Evolutionary conservation across 2,797 vertebrate species (phyloP), one percentile per base, ranked within the genome.

Genomic region (Thamnophis elegans): DNA sequence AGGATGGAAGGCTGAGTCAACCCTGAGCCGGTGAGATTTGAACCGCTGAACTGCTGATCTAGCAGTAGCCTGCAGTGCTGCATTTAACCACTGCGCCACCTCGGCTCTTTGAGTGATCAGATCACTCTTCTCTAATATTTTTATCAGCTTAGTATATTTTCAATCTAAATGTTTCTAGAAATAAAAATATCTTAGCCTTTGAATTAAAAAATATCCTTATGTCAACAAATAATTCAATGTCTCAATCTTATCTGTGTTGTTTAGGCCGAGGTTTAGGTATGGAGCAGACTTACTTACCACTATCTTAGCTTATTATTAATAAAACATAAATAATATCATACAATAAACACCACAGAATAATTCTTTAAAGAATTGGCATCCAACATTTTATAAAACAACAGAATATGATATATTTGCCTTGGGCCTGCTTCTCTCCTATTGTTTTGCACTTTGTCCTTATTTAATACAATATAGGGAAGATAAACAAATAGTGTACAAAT

Each of bases 281-380:
- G 62, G 13, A 16, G 13, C n/a, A 68, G 5, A 68, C 13, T 6
- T 68, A 68, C n/a, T 68, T n/a, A 68, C n/a, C 90, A n/a, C 25
- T 0, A 36, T 28, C 25, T 4, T 0, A 0, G 20, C 22, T 62
- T 58, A 42, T 60, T 92, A 22, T 1, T 0, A 13, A 60, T 14
- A 68, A 91, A 96, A 73, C 20, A 89, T 91, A 78, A n/a, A 90
- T 32, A 0, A 51, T 0, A 5, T 0, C 26, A 1, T 85, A 55
- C 53, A 68, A 90, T 16, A 4, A 51, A 11, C 1, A 86, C 54
- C 58, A 1, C 0, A 87, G 0, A 78, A 16, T 55, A 55, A 22
- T 32, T 56, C 14, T 25, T 56, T 16, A 20, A 32, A 36, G 13
- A 28, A 55, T 11, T 1, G 14, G 92, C 87, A 65, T 0, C 42